These are phyloP conservation scores for Prunella fulvescens DNA, from an alignment of 2,113 vertebrate genomes.

Conservation along the genomic window DNA sequence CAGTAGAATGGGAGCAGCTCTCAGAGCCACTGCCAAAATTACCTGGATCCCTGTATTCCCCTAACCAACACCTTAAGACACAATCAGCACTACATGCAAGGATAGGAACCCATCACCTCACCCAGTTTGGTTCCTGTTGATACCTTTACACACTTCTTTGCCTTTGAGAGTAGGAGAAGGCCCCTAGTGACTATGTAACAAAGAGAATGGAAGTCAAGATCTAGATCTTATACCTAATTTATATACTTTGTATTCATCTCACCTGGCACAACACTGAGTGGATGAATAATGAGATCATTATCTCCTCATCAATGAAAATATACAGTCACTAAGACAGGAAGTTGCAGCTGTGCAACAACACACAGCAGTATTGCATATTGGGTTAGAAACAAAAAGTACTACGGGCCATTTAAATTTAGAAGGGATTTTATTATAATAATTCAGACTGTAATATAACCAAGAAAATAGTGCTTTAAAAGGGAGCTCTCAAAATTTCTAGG, in stretches of 20 bases:
- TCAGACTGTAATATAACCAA: not conserved
- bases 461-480: not conserved
- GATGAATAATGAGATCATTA: not conserved
- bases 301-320: not conserved
- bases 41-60: not conserved
- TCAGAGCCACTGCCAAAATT: not conserved
- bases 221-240: not conserved
- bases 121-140: not conserved
- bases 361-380: not conserved
- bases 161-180: not conserved
- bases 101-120: not conserved
- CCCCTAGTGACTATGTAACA: not conserved
- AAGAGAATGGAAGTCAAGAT: not conserved
- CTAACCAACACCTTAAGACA: not conserved
- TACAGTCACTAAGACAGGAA: not conserved
- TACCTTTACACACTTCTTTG: not conserved
- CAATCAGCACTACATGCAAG: not conserved
- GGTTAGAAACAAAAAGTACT: not conserved
- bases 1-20: not conserved
- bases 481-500: not conserved
- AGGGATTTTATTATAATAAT: not conserved
- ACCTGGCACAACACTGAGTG: not conserved
- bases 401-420: not conserved
- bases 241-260: not conserved
- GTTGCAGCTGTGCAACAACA: not conserved